phyloP scores from a whole-genome alignment of 2,113 vertebrate genomes.

The Rafetus swinhoei region DNA sequence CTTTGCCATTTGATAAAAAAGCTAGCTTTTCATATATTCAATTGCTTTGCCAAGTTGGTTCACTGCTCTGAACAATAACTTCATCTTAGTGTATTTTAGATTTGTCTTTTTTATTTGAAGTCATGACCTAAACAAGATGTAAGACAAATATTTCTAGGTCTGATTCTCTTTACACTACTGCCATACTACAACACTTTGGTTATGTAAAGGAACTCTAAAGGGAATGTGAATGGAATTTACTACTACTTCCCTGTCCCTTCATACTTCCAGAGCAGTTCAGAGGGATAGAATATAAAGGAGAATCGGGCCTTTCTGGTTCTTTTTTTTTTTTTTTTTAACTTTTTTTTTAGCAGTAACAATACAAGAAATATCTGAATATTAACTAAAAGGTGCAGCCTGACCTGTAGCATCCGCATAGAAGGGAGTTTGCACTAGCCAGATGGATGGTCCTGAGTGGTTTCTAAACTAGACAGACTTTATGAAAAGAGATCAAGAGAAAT shows the following conservation, averaged over 20 bases:
- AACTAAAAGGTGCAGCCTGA: neutral
- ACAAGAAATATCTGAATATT: neutral
- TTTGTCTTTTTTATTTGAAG: slow-evolving; percentile 3
- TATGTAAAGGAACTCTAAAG: neutral
- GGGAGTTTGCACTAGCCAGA: neutral
- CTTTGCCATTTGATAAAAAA: slow-evolving; percentile 59
- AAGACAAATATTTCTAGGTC: neutral
- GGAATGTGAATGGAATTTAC: neutral
- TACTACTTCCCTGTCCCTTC: neutral
- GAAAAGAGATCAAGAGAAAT: slow-evolving; percentile 8
- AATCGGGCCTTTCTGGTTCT: neutral
- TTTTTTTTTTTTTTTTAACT: neutral
- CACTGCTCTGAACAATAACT: slow-evolving; percentile 55
- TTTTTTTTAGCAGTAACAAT: neutral
- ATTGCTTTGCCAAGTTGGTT: slow-evolving; percentile 40
- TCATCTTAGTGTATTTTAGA: slow-evolving; percentile 14
- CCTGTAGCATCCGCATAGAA: neutral
- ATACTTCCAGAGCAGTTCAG: neutral
- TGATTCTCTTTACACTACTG: neutral
- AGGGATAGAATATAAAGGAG: neutral
- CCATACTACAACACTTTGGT: neutral
- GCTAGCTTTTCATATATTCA: slow-evolving; percentile 45
- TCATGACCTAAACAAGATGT: neutral
- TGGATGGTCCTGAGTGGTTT: neutral
- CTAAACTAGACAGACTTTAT: slow-evolving; percentile 2